phyloP scores from a whole-genome alignment of 2,113 vertebrate species.

The Thermophis baileyi region DNA sequence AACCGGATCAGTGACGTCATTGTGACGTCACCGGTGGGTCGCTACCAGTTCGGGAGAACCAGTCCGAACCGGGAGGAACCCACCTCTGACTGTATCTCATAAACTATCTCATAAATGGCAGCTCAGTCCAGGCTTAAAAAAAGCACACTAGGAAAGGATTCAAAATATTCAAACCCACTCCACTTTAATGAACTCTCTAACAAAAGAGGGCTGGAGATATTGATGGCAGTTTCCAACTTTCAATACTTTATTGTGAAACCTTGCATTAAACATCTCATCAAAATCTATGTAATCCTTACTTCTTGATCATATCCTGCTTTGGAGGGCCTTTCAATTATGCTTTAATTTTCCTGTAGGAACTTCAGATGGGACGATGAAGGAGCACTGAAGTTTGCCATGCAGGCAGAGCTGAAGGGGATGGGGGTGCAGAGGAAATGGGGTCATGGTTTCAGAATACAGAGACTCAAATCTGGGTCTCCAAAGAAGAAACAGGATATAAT shows the following conservation, averaged over 20 bases:
- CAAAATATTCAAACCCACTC: not conserved
- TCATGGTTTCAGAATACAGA: not conserved
- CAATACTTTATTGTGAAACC: not conserved
- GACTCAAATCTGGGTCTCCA: not conserved
- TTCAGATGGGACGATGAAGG: not conserved
- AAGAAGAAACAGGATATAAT: not conserved
- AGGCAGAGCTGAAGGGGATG: not conserved
- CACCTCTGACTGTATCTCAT: too few species aligned
- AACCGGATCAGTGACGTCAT: too few species aligned
- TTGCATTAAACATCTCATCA: not conserved
- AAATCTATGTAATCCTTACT: not conserved
- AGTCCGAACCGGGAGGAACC: too few species aligned
- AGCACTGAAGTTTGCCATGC: not conserved
- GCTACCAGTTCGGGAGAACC: too few species aligned
- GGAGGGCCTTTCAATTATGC: not conserved
- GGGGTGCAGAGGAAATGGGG: too few species aligned
- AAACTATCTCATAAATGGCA: not conserved
- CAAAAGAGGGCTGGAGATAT: not conserved
- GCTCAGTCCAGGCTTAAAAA: not conserved
- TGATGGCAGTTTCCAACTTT: not conserved
- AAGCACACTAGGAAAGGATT: not conserved
- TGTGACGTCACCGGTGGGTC: too few species aligned
- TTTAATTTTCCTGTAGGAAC: not conserved
- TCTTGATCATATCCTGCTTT: not conserved
- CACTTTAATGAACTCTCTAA: not conserved